Evolutionary conservation across 2,113 vertebrate genomes (phyloP).

Genomic region (Bubo blakistoni): DNA sequence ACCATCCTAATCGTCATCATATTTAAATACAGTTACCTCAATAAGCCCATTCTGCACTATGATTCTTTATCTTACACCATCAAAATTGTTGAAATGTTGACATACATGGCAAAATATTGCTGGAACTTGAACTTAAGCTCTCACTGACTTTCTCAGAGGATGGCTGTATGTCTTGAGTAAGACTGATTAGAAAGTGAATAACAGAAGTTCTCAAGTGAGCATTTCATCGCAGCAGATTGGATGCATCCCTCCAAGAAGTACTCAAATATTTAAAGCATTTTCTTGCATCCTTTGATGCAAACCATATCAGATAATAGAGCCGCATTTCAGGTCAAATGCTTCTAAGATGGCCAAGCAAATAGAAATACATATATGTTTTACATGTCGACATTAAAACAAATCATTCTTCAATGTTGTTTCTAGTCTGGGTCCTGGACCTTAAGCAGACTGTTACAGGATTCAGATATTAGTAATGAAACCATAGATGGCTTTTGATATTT

Average conservation of each 20-base stretch:
- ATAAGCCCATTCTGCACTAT: neutral
- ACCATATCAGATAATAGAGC: neutral
- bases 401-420: neutral
- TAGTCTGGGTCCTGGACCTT: neutral
- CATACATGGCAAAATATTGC: neutral
- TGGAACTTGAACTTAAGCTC: neutral
- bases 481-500: neutral
- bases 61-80: neutral
- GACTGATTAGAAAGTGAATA: neutral
- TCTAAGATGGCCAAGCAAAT: neutral
- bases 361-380: neutral
- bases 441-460: neutral
- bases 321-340: neutral
- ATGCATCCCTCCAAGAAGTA: neutral
- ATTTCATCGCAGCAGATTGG: neutral
- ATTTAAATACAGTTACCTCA: neutral
- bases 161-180: neutral
- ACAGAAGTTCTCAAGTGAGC: neutral
- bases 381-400: neutral
- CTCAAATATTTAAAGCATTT: neutral
- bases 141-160: neutral
- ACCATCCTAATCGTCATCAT: neutral
- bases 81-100: neutral
- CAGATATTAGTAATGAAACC: neutral
- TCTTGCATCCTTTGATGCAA: neutral